phyloP scores from a whole-genome alignment of 1,140 invertebrate species.

The Cataglyphis hispanica region DNA sequence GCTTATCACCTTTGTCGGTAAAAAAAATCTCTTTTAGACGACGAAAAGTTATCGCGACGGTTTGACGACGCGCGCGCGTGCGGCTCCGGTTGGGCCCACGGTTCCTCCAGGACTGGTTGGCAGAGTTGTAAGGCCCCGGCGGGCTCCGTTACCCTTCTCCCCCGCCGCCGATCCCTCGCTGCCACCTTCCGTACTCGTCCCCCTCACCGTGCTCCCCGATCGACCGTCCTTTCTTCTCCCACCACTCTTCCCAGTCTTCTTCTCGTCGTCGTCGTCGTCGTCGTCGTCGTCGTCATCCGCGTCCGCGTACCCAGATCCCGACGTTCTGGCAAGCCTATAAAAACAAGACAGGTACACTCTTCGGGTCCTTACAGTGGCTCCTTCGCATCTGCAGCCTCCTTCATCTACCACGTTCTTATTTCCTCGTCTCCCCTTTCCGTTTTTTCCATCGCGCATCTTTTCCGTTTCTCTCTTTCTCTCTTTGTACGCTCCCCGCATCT shows the following conservation, averaged over 20 bases:
- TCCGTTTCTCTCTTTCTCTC: conserved; percentile 58
- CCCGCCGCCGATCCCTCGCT: conserved; percentile 65
- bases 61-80: conserved; percentile 46
- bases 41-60: conserved; percentile 63
- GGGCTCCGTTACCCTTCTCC: conserved; percentile 79
- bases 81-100: conserved; percentile 79
- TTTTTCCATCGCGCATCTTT: conserved; percentile 62
- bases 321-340: conserved; percentile 85
- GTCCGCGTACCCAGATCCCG: conserved; percentile 73
- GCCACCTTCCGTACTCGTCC: conserved; percentile 54
- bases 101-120: conserved; percentile 83
- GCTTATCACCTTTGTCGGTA: conserved; percentile 28
- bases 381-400: conserved; percentile 80
- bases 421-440: conserved; percentile 63
- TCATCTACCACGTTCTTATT: conserved; percentile 64
- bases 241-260: conserved; percentile 65
- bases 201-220: conserved; percentile 58
- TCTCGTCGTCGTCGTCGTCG: conserved; percentile 44
- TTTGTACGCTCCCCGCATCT: conserved; percentile 58
- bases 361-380: conserved; percentile 85
- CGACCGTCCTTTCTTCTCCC: conserved; percentile 71
- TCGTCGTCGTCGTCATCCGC: conserved; percentile 39
- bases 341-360: conserved; percentile 87
- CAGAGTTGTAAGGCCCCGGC: conserved; percentile 79
- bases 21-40: conserved; percentile 64